Evolutionary conservation across 2,113 vertebrate genomes (phyloP).

Genomic region (Anthoscopus minutus): DNA sequence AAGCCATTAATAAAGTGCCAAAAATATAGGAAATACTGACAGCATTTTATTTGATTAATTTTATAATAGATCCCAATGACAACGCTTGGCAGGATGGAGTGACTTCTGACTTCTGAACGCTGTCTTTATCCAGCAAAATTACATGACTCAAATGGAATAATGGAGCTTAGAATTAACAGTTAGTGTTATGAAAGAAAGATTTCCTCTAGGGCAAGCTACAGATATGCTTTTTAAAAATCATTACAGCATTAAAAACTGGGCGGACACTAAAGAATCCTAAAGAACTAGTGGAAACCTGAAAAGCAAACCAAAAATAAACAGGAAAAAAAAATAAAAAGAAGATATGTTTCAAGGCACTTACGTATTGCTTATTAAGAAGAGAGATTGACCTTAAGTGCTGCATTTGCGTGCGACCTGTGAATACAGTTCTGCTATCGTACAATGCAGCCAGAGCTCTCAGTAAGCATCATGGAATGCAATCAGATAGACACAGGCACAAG

Average conservation of each 20-base stretch:
- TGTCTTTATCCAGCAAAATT: constrained; percentile 65
- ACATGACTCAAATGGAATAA: constrained; percentile 65
- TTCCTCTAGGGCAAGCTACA: constrained; percentile 64
- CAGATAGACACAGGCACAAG: constrained; percentile 52
- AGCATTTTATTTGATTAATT: constrained; percentile 59
- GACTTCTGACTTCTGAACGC: constrained; percentile 53
- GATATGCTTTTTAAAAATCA: constrained; percentile 63
- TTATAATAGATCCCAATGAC: constrained; percentile 33
- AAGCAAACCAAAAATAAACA: neutral
- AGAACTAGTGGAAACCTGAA: constrained; percentile 32
- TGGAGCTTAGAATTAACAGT: constrained; percentile 69
- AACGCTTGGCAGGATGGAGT: constrained; percentile 49
- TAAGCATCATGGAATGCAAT: constrained; percentile 64
- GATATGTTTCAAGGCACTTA: constrained; percentile 77
- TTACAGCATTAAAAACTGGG: constrained; percentile 44
- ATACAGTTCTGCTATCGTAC: constrained; percentile 20
- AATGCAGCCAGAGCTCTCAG: constrained; percentile 60
- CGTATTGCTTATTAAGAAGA: constrained; percentile 77
- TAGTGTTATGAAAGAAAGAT: constrained; percentile 66
- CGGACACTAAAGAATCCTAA: neutral
- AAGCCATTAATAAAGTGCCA: constrained; percentile 62
- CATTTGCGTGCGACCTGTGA: neutral
- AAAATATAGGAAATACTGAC: constrained; percentile 58
- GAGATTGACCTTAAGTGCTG: constrained; percentile 69
- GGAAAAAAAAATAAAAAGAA: neutral